These are phyloP conservation scores for Neelides sp. DNA, from an alignment of 1,140 invertebrate genomes.

Conservation along the genomic window DNA sequence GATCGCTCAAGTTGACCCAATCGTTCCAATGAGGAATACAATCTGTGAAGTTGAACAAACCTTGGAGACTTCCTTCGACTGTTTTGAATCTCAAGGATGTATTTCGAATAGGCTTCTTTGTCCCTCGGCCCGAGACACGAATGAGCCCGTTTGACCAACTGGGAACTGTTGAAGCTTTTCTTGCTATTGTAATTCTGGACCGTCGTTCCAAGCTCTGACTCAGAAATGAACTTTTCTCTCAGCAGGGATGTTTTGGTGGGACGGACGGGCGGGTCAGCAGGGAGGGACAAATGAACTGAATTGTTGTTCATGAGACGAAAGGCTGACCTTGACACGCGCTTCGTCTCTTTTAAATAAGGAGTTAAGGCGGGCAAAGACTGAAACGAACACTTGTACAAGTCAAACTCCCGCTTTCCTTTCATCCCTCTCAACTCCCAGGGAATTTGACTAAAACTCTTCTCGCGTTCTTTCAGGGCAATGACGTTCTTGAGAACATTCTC, in stretches of 20 bases:
- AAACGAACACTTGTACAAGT: conserved; percentile 7
- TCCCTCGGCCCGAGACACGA: conserved; percentile 19
- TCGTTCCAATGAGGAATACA: conserved; percentile 73
- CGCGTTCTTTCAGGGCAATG: neutral
- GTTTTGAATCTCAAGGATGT: conserved; percentile 57
- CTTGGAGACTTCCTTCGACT: conserved; percentile 58
- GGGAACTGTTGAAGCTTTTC: conserved; percentile 1
- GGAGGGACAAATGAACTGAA: neutral
- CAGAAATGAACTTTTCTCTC: conserved; percentile 1
- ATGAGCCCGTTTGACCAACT: conserved; percentile 13
- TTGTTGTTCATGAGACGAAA: conserved; percentile 14
- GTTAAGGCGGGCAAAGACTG: conserved; percentile 27
- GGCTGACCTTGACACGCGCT: conserved; percentile 21
- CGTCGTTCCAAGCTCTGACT: conserved; percentile 1
- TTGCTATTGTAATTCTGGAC: neutral
- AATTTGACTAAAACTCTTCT: no score
- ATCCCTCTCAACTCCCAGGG: no score
- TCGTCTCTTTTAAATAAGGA: conserved; percentile 28
- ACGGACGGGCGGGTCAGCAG: neutral
- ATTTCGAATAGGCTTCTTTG: conserved; percentile 36
- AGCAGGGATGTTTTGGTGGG: neutral
- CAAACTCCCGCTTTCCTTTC: neutral
- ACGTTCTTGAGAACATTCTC: conserved; percentile 2
- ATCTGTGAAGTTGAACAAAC: conserved; percentile 71
- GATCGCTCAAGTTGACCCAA: conserved; percentile 66